Evolutionary conservation across 2,888 invertebrate species (phyloP).

Genomic region (Spicauda simplicius): DNA sequence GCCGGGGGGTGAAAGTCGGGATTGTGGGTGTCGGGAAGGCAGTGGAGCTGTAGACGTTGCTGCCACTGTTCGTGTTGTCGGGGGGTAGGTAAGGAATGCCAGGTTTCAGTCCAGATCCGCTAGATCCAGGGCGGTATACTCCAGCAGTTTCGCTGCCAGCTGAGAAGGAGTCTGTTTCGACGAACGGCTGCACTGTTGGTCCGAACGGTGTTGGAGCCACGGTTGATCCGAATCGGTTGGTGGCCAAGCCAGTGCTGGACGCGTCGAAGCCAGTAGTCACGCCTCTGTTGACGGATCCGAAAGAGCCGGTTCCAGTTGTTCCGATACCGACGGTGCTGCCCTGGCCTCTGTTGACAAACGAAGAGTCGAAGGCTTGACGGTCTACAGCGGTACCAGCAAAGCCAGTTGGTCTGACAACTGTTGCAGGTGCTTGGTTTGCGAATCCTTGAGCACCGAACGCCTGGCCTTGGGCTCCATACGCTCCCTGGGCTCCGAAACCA

Average conservation of each 20-base stretch:
- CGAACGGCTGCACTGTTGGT: constrained; percentile 64
- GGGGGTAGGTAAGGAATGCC: constrained; percentile 81
- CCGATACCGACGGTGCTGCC: constrained; percentile 32
- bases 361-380: neutral
- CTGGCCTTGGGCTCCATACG: constrained; percentile 15
- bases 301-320: constrained; percentile 41
- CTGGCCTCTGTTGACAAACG: constrained; percentile 21
- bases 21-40: constrained; percentile 44
- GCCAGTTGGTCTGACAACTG: constrained; percentile 8
- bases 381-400: constrained; percentile 9
- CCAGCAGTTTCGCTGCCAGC: constrained; percentile 66
- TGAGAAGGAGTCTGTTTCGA: constrained; percentile 68
- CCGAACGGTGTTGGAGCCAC: constrained; percentile 50
- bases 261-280: constrained; percentile 39
- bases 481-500: constrained; percentile 20
- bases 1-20: constrained; percentile 45
- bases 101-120: constrained; percentile 65
- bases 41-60: constrained; percentile 60
- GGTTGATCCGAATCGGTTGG: constrained; percentile 50
- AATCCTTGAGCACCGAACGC: constrained; percentile 10
- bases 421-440: neutral
- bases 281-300: constrained; percentile 41
- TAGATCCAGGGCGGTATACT: constrained; percentile 64
- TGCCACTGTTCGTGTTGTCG: constrained; percentile 61
- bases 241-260: constrained; percentile 44